These are phyloP conservation scores for Muraenolepis orangiensis DNA, from an alignment of 2,797 vertebrate species.

Conservation along the genomic window DNA sequence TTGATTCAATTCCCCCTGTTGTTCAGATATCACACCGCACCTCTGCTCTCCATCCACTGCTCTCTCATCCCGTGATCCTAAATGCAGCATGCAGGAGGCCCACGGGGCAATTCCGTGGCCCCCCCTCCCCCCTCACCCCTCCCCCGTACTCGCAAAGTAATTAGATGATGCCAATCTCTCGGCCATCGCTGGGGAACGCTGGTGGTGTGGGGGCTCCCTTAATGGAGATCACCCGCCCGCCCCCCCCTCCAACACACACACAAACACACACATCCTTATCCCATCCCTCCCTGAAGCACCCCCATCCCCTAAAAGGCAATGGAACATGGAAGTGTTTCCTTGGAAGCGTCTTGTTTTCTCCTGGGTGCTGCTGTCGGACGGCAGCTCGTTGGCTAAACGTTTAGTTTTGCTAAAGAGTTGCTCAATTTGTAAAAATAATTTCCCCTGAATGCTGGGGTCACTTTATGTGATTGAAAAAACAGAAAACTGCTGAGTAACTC, in stretches of 20 bases:
- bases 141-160: slow-evolving; percentile 42
- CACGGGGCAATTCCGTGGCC: slow-evolving; percentile 43
- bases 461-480: slow-evolving; percentile 30
- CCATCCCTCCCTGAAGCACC: too few relatives aligned
- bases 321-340: slow-evolving; percentile 32
- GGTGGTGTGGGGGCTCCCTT: slow-evolving; percentile 10
- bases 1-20: slow-evolving; percentile 62
- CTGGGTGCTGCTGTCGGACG: slow-evolving; percentile 30
- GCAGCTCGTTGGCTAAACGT: slow-evolving; percentile 40
- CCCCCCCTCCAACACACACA: too few relatives aligned
- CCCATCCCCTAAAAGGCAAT: too few relatives aligned
- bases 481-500: slow-evolving; percentile 8
- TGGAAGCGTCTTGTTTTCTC: slow-evolving; percentile 21
- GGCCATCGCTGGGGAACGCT: slow-evolving; percentile 33
- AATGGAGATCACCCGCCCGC: slow-evolving; percentile 38
- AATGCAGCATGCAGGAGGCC: slow-evolving; percentile 49
- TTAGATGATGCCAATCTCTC: slow-evolving; percentile 67
- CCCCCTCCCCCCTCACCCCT: slow-evolving; percentile 41
- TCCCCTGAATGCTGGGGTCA: slow-evolving; percentile 35
- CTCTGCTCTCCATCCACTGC: slow-evolving; percentile 20
- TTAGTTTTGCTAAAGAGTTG: slow-evolving; percentile 14
- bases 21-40: slow-evolving; percentile 59
- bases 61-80: slow-evolving; percentile 44
- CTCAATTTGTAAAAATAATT: too few relatives aligned
- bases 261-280: background rate